Percentiles rank a stretch among this genome's conserved stretches.
Evolutionary conservation across 2,113 vertebrate genomes (phyloP).

Genomic region (Passer montanus): DNA sequence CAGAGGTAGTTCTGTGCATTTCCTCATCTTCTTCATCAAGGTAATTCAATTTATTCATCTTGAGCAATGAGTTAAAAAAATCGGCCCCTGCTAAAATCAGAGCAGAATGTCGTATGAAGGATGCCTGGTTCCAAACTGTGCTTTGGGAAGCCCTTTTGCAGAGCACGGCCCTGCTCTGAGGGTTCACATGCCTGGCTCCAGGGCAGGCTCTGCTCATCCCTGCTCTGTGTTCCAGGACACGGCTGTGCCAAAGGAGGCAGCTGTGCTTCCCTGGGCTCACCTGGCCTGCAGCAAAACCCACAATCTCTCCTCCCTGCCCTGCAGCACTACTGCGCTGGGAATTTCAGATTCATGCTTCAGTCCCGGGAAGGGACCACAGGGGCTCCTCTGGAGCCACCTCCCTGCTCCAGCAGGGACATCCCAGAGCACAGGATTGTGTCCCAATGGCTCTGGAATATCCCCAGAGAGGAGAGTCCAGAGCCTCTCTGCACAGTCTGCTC

Average conservation of each 20-base stretch:
- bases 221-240: background rate
- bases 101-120: background rate
- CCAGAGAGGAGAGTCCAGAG: background rate
- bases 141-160: background rate
- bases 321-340: background rate
- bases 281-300: background rate
- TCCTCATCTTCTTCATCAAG: background rate
- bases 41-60: background rate
- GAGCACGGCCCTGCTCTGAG: background rate
- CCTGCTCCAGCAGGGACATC: background rate
- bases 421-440: background rate
- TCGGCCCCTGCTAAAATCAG: rapidly evolving
- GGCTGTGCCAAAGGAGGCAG: background rate
- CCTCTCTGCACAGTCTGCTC: background rate
- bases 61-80: background rate
- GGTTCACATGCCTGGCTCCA: background rate
- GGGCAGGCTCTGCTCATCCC: background rate
- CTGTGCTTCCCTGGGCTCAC: background rate
- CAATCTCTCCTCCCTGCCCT: background rate
- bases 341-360: background rate
- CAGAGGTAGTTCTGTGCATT: background rate
- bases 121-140: too few relatives aligned
- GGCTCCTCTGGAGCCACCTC: background rate
- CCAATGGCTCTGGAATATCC: background rate
- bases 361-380: background rate